Evolutionary conservation across 92 coral and sea anemone genomes (phyloP), one percentile per base, ranked within the genome.

Genomic region (Pocillopora grandis): DNA sequence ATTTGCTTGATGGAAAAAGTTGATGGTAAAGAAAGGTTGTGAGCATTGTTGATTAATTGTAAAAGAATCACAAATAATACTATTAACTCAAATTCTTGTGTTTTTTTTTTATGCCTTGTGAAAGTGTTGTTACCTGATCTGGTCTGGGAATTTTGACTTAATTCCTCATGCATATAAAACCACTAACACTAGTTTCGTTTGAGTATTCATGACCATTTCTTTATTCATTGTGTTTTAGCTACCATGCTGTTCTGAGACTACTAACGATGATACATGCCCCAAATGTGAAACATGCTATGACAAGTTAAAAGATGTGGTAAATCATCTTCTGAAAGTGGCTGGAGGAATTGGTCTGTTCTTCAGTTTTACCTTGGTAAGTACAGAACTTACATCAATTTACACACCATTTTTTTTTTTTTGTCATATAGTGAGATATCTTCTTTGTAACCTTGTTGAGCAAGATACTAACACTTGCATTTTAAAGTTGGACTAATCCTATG

Each of bases 301-400:
- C 2, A 80, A 67, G 52, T 91, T 96, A 62, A 90, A 91, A 71
- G 72, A 87, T 16, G 89, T 91, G 3, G 85, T 96, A 14, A 93
- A 96, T 77, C 99, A 96, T 68, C 88, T 93, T n/a, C 79, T 96
- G 42, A 94, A 95, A 19, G 96, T 96, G 21, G 98, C 99, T 20
- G 99, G 99, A 20, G 99, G 99, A 10, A 83, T 96, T 77, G 98
- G 98, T 9, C 82, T 96, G 80, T 94, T 94, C 87, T 96, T 96
- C 92, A 96, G 99, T 77, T 96, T 96, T 80, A 94, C 98, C 52
- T 81, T 96, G 99, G 99, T 96, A 85, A 78, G 96, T 78, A 63
- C 31, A 48, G 31, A 27, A 27, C 31, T 27, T 27, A 12, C 31
- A 65, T 8, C 18, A 57, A 10, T 12, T 7, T 9, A 36, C 31